phyloP scores from a whole-genome alignment of 2,113 vertebrate genomes.

The Seriola quinqueradiata region DNA sequence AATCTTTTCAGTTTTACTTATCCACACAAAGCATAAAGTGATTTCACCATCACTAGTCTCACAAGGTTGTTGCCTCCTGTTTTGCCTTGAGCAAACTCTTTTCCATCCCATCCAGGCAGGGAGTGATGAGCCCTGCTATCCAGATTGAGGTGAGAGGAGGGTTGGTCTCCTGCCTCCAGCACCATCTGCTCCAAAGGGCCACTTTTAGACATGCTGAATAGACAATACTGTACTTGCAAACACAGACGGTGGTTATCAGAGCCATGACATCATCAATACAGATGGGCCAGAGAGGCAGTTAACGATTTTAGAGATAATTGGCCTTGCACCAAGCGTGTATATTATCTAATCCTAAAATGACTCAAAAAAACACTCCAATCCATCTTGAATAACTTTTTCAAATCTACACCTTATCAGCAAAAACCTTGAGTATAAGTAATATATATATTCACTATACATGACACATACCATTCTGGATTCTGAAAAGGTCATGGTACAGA shows the following conservation, averaged over 20 bases:
- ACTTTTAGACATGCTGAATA: constrained; percentile 85
- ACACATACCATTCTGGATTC: background rate
- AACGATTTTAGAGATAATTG: constrained; percentile 32
- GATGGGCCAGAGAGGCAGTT: constrained; percentile 40
- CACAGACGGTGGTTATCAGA: constrained; percentile 70
- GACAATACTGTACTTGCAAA: constrained; percentile 75
- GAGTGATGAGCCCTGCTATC: constrained; percentile 71
- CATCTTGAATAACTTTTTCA: background rate
- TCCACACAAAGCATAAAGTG: constrained; percentile 28
- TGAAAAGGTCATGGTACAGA: background rate
- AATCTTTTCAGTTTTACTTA: constrained; percentile 45
- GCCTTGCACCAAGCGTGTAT: background rate
- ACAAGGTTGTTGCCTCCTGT: constrained; percentile 58
- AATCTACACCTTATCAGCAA: background rate
- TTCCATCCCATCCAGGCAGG: constrained; percentile 55
- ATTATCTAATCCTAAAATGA: background rate
- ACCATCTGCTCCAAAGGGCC: constrained; percentile 83
- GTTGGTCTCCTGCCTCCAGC: constrained; percentile 82
- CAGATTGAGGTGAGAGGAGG: constrained; percentile 82
- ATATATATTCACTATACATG: background rate
- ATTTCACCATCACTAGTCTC: constrained; percentile 39
- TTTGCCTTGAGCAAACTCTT: constrained; percentile 72
- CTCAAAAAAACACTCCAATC: background rate
- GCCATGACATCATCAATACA: constrained; percentile 76
- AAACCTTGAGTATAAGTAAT: background rate